Percentiles rank a stretch among this genome's conserved stretches.
phyloP scores from a whole-genome alignment of 2,888 invertebrate genomes.

The Andrena flavipes region DNA sequence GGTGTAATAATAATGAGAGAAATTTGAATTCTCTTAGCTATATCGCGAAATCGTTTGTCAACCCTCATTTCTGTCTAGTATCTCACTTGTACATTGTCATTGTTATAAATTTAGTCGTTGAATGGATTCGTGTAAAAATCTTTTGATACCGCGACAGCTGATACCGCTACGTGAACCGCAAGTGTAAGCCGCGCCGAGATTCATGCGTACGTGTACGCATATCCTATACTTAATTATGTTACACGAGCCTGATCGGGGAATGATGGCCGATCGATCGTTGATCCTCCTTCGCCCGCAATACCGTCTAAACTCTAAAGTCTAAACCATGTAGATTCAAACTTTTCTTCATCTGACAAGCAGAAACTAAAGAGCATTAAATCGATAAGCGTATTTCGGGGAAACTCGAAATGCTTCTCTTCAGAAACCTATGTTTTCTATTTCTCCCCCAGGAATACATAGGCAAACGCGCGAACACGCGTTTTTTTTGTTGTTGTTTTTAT shows the following conservation, averaged over 20 bases:
- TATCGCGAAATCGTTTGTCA: conserved; percentile 51
- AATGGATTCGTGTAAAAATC: conserved; percentile 65
- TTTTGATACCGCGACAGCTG: conserved; percentile 68
- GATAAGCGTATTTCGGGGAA: conserved; percentile 11
- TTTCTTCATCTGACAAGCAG: conserved; percentile 8
- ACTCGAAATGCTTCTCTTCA: conserved; percentile 34
- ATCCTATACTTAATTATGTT: background rate
- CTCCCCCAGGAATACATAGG: conserved; percentile 3
- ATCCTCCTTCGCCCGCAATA: conserved; percentile 18
- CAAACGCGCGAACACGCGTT: conserved; percentile 3
- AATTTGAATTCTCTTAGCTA: conserved; percentile 30
- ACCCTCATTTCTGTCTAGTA: conserved; percentile 63
- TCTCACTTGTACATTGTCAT: conserved; percentile 71
- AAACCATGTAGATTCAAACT: conserved; percentile 11
- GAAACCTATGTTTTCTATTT: conserved; percentile 36
- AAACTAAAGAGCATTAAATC: conserved; percentile 9
- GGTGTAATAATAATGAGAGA: conserved; percentile 12
- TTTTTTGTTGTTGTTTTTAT: conserved; percentile 17
- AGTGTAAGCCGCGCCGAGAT: conserved; percentile 39
- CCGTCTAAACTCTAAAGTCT: background rate
- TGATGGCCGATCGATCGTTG: conserved; percentile 6
- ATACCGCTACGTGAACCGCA: conserved; percentile 45
- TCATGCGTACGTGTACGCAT: conserved; percentile 27
- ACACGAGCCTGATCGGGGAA: conserved; percentile 8
- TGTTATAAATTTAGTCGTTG: conserved; percentile 63